Percentiles rank a stretch among this genome's conserved stretches.
Conservation (phyloP, 2,113 vertebrate genomes). For the Hypomesus transpacificus region DNA sequence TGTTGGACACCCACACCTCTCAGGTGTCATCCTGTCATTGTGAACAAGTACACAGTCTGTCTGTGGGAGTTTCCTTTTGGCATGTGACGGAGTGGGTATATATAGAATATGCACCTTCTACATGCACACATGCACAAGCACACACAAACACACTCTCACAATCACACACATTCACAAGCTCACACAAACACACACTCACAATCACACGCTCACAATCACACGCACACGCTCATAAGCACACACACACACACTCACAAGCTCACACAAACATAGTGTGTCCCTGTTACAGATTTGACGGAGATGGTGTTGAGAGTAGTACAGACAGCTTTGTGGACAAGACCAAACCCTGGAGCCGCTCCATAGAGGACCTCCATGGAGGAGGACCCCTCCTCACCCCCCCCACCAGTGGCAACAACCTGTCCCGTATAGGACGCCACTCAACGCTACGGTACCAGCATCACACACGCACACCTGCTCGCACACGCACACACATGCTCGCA, state of each 20-base stretch:
- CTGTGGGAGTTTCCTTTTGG: too few species aligned
- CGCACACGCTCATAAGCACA: too few species aligned
- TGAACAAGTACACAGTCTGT: too few species aligned
- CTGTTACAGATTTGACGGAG: conserved; percentile 86
- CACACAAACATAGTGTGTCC: conserved; percentile 2
- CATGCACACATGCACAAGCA: too few species aligned
- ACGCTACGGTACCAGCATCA: conserved; percentile 77
- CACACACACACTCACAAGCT: background rate
- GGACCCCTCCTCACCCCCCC: conserved; percentile 79
- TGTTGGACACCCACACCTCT: too few species aligned
- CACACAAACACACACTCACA: background rate
- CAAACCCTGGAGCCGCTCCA: conserved; percentile 92
- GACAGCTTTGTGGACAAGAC: conserved; percentile 85
- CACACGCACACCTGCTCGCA: conserved; percentile 9
- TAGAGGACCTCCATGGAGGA: conserved; percentile 91
- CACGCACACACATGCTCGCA: background rate
- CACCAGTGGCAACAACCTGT: conserved; percentile 77
- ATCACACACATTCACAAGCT: background rate
- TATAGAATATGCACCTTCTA: too few species aligned
- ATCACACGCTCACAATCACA: too few species aligned
- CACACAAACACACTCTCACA: too few species aligned
- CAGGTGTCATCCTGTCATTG: too few species aligned
- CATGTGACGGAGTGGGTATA: too few species aligned
- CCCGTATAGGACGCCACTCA: conserved; percentile 84
- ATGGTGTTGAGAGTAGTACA: conserved; percentile 83